A percentile compares a stretch with the other conserved stretches of the same genome.
phyloP scores from a whole-genome alignment of 2,888 invertebrate species.

The Diaprepes abbreviatus region DNA sequence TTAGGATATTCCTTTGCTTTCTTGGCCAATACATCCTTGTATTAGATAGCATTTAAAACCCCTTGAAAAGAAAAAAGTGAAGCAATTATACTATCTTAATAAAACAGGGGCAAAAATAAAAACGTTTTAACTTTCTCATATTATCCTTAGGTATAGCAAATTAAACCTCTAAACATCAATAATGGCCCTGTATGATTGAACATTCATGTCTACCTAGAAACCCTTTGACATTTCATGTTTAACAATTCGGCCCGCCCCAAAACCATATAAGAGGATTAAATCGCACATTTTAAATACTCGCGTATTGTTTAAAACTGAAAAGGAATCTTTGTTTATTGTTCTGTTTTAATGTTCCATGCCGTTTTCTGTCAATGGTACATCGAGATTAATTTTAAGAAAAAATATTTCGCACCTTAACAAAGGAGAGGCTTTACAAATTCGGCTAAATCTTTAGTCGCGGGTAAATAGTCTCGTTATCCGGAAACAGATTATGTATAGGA shows the following conservation, averaged over 20 bases:
- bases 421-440: slow-evolving; percentile 16
- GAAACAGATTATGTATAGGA: slow-evolving; percentile 16
- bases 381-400: slow-evolving; percentile 33
- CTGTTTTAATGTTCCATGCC: slow-evolving; percentile 30
- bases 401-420: slow-evolving; percentile 41
- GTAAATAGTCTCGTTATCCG: slow-evolving; percentile 29
- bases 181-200: neutral
- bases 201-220: slow-evolving; percentile 6
- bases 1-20: too few relatives aligned
- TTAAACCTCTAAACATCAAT: neutral
- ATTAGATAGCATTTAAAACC: too few relatives aligned
- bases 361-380: slow-evolving; percentile 15
- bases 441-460: slow-evolving; percentile 27
- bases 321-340: slow-evolving; percentile 36
- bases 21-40: too few relatives aligned
- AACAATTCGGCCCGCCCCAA: neutral
- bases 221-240: slow-evolving; percentile 7
- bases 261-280: slow-evolving; percentile 34
- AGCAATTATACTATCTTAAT: too few relatives aligned
- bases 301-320: slow-evolving; percentile 33
- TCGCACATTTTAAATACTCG: slow-evolving; percentile 10
- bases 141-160: too few relatives aligned
- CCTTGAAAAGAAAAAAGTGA: too few relatives aligned
- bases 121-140: too few relatives aligned
- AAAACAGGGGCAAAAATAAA: too few relatives aligned